Base-by-base conservation (phyloP, 2,888 invertebrate genomes). In the Dasysyrphus albostriatus region DNA sequence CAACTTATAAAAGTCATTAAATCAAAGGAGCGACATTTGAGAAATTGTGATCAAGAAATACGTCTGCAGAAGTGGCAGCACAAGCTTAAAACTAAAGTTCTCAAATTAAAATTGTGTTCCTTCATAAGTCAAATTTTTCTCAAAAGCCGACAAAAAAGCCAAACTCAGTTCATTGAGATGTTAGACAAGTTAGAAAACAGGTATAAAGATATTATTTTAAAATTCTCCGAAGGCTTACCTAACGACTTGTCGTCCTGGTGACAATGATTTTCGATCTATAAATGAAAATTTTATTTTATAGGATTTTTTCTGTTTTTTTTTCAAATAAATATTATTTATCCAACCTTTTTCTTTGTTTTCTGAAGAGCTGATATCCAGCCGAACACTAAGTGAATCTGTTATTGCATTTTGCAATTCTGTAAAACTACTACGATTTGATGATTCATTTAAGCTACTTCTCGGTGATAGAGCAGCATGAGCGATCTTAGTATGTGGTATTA, bases 71-170 rank as follows among this genome's bases (percentile, higher is more conserved):
- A 61, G 16, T 61, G 12, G 61, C 61, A 61, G 8, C 24, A 61
- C 9, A 61, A 61, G 12, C 14, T 61, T 4, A 61, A 42, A 61
- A 42, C 14, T 8, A 61, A 42, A 12, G 75, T 90, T 1, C 83
- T 78, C 9, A 90, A 90, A 49, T 88, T 90, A 51, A 88, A 89
- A 0, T 90, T 89, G 74, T 88, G 91, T 63, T 88, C 88, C 2
- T 67, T 89, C 14, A 34, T 92, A 56, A 88, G 90, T 8, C 88
- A 90, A 67, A 80, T 90, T 5, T 91, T 91, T n/a, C 37, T 89
- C 0, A 87, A 73, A 8, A 89, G 77, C 24, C 89, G 78, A 12
- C 63, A 87, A 12, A 82, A 80, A 32, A 77, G 63, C 16, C 82
- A 88, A 7, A 29, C 10, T 19, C 69, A 81, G 44, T 65, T 88